Base-by-base conservation (phyloP, 2,113 vertebrate genomes). In the Pachyramphus minor region DNA sequence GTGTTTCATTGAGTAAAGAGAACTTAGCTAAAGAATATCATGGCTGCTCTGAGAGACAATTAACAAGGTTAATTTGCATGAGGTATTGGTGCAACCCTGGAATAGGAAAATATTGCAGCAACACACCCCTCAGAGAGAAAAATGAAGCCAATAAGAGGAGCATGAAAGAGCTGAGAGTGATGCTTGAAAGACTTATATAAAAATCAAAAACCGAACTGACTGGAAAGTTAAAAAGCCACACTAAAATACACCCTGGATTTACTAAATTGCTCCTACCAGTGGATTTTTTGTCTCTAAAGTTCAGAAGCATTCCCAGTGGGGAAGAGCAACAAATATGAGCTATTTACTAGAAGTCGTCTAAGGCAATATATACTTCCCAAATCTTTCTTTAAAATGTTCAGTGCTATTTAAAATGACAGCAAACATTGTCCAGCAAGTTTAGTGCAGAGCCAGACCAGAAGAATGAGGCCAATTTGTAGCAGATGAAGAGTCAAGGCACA, bases 341-440 rank as follows among this genome's bases (percentile, higher is more conserved):
- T 84, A 45, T 93, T 93, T 92, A 82, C 80, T 77, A 74, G 37
- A 72, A 96, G 72, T 39, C 1, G 5, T 87, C 56, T 39, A 66
- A 90, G 49, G 49, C 83, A 94, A 73, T 30, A 76, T 19, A 20
- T 23, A 60, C 66, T 84, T 92, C 37, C 75, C 37, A 82, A 93
- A 68, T 27, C 41, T 55, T 90, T 72, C 86, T 92, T 87, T 42
- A 90, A 90, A 92, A 92, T 58, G 53, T 56, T 84, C 83, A 56
- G 41, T 72, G 21, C 69, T 90, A 95, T 64, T 80, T 81, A 89
- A 95, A 94, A 72, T 78, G 83, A 92, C 80, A 89, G 72, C 69
- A 84, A 87, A 86, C 60, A 35, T 11, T 37, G 90, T 80, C 55
- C 72, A 92, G 60, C 75, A 66, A 27, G 52, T n/a, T 76, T 66